Evolutionary conservation across 2,888 invertebrate species (phyloP).

Genomic region (Melinaea menophilus): DNA sequence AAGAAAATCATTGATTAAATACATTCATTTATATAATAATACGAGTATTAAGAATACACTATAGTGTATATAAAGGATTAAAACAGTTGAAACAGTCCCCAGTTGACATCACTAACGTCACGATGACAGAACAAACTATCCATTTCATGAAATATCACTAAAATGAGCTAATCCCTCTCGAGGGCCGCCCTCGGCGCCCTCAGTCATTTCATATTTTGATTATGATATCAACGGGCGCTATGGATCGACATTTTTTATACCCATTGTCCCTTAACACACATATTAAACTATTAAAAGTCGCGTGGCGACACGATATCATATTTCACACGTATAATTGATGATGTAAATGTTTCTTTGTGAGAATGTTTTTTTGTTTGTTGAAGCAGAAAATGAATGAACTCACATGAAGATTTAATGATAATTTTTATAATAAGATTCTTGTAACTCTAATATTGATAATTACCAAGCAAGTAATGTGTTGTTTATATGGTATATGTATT

Average conservation of each 20-base stretch:
- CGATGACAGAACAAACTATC: constrained; percentile 25
- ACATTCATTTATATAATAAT: no score
- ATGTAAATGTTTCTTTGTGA: constrained; percentile 48
- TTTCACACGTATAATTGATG: constrained; percentile 64
- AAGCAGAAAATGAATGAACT: background rate
- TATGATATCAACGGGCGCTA: constrained; percentile 74
- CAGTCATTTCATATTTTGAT: constrained; percentile 72
- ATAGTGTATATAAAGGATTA: background rate
- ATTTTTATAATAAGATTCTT: no score
- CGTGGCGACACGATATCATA: constrained; percentile 67
- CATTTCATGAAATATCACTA: constrained; percentile 53
- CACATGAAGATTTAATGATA: no score
- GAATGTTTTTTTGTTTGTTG: constrained; percentile 27
- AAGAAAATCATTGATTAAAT: no score
- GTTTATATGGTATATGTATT: no score
- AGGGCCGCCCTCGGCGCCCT: constrained; percentile 45
- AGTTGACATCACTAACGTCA: background rate
- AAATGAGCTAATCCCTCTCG: constrained; percentile 54
- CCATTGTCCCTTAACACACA: constrained; percentile 71
- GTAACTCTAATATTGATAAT: no score
- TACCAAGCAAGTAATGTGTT: no score
- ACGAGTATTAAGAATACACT: no score
- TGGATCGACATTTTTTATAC: constrained; percentile 55
- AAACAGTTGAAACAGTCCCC: background rate
- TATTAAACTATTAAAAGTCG: constrained; percentile 74